A percentile compares a stretch with the other conserved stretches of the same genome.
Evolutionary conservation across 37 sponge, comb jelly and placozoan genomes (phyloP).

Genomic region (Petrosia ficiformis): DNA sequence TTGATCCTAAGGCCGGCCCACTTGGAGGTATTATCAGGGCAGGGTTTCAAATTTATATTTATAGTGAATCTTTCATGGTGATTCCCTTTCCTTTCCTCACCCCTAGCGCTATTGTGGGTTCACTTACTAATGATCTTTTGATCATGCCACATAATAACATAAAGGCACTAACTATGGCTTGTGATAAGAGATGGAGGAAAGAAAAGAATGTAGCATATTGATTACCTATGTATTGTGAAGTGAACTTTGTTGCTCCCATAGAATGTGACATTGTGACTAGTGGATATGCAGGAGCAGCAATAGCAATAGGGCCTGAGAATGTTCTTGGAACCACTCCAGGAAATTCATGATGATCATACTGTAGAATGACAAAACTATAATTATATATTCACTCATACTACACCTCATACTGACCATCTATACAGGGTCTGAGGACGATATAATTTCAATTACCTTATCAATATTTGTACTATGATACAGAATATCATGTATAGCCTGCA

Average conservation of each 20-base stretch:
- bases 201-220: not conserved
- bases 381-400: not conserved
- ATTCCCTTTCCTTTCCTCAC: too few species aligned
- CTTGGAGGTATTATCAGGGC: too few species aligned
- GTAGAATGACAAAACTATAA: not conserved
- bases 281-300: constrained; percentile 56
- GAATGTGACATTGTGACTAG: constrained; percentile 22
- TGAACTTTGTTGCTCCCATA: constrained; percentile 28
- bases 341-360: constrained; percentile 92
- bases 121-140: too few species aligned
- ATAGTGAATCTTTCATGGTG: too few species aligned
- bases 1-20: too few species aligned
- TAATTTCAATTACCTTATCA: constrained; percentile 66
- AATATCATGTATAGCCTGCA: constrained; percentile 94
- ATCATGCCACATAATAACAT: too few species aligned
- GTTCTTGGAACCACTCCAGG: constrained; percentile 92
- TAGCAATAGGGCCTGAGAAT: constrained; percentile 79
- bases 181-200: too few species aligned
- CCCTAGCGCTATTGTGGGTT: too few species aligned
- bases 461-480: constrained; percentile 82
- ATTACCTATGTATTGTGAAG: constrained; percentile 74
- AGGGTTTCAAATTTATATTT: too few species aligned
- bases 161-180: too few species aligned
- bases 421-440: not conserved
- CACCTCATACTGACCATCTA: too few species aligned